Percentiles rank a stretch among this genome's conserved stretches.
phyloP scores from a whole-genome alignment of 1,140 invertebrate genomes.

The Drosophila subobscura region DNA sequence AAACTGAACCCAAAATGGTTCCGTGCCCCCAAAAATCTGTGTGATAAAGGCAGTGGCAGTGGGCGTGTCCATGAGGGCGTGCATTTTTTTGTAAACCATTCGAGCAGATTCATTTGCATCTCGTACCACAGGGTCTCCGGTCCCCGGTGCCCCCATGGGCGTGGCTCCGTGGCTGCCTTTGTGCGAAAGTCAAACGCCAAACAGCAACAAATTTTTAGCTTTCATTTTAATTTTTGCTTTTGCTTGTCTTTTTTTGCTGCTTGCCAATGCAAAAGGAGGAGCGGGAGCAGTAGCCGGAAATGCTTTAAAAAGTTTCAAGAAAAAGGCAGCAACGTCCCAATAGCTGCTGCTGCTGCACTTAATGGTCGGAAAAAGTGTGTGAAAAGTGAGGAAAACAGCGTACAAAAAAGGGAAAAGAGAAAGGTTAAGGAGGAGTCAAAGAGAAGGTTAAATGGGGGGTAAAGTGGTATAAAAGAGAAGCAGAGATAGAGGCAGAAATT shows the following conservation, averaged over 20 bases:
- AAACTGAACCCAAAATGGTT: constrained; percentile 44
- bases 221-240: constrained; percentile 43
- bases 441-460: no score
- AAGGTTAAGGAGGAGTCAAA: no score
- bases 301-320: constrained; percentile 36
- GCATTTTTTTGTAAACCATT: constrained; percentile 31
- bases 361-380: constrained; percentile 18
- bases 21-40: constrained; percentile 3
- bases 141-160: not conserved
- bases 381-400: no score
- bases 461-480: no score
- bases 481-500: no score
- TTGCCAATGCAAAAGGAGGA: no score
- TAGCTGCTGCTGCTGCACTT: constrained; percentile 20
- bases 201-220: constrained; percentile 47
- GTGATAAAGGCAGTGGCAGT: not conserved
- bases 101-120: constrained; percentile 42
- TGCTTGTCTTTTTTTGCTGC: not conserved
- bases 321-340: constrained; percentile 6
- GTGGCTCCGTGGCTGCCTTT: constrained; percentile 20
- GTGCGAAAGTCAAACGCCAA: constrained; percentile 44
- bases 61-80: constrained; percentile 34
- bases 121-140: constrained; percentile 15
- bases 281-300: constrained; percentile 9
- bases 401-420: no score